Evolutionary conservation across 2,888 invertebrate genomes (phyloP).

Genomic region (Melanargia galathea): DNA sequence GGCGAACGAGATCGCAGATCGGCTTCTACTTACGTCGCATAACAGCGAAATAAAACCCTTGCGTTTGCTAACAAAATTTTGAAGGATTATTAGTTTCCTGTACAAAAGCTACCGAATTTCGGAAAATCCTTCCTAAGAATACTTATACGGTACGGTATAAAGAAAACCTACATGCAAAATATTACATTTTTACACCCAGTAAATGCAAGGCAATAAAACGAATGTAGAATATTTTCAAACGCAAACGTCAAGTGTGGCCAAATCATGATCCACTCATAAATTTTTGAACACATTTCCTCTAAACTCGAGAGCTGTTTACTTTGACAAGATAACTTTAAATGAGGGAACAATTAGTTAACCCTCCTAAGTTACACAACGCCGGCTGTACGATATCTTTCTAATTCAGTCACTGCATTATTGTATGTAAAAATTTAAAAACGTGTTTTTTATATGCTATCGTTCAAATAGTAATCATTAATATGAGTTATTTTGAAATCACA

Average conservation of each 20-base stretch:
- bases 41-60: slow-evolving; percentile 19
- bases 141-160: too few species aligned
- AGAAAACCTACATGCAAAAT: too few species aligned
- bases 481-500: too few species aligned
- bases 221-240: not conserved
- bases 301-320: slow-evolving; percentile 67
- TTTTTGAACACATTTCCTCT: slow-evolving; percentile 80
- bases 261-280: slow-evolving; percentile 78
- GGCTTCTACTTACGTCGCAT: slow-evolving; percentile 16
- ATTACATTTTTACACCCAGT: too few species aligned
- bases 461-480: too few species aligned
- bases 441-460: too few species aligned
- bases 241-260: not conserved
- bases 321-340: slow-evolving; percentile 72
- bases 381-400: slow-evolving; percentile 26
- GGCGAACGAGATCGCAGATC: slow-evolving; percentile 29
- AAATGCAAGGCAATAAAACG: not conserved
- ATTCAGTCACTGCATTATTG: too few species aligned
- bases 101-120: not conserved
- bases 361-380: slow-evolving; percentile 39
- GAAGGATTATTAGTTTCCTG: not conserved
- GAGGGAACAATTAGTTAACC: slow-evolving; percentile 73
- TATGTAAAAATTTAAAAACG: too few species aligned
- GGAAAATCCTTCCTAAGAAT: too few species aligned
- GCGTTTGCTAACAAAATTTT: slow-evolving; percentile 46